Conservation (phyloP, 2,797 vertebrate species). For the Parauchenoglanis punctatus region DNA sequence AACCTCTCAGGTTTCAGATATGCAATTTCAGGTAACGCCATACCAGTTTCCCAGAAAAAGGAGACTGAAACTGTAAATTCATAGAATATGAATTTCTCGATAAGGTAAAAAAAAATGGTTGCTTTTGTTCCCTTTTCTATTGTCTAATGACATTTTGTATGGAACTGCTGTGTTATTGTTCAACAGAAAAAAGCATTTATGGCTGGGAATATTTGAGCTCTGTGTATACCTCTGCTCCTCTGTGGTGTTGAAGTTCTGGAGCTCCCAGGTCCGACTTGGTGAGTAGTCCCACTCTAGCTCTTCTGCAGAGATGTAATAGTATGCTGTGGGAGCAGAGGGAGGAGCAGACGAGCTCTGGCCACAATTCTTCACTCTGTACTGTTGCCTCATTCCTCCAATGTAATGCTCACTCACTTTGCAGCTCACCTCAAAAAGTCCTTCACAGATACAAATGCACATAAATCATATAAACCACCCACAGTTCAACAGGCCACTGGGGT, state of each 20-base stretch:
- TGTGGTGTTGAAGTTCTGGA: slow-evolving; percentile 75
- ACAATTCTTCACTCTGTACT: slow-evolving; percentile 81
- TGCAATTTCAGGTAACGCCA: background rate
- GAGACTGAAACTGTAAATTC: background rate
- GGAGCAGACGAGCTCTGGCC: slow-evolving; percentile 23
- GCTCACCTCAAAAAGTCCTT: slow-evolving; percentile 86
- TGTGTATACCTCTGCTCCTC: slow-evolving; percentile 73
- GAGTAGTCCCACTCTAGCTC: slow-evolving; percentile 95
- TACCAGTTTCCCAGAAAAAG: background rate
- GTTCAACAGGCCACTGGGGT: background rate
- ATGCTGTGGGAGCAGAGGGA: slow-evolving; percentile 61
- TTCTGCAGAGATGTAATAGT: slow-evolving; percentile 90
- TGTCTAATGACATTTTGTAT: background rate
- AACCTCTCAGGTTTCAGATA: background rate
- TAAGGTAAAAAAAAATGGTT: background rate
- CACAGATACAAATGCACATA: slow-evolving; percentile 9
- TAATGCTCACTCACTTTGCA: slow-evolving; percentile 89
- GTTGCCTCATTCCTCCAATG: slow-evolving; percentile 85
- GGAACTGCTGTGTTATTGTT: background rate
- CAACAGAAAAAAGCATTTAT: too few species aligned
- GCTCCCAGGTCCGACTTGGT: slow-evolving; percentile 81
- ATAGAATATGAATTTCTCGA: background rate
- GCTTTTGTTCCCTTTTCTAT: background rate
- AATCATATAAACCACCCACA: background rate
- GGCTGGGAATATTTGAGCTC: too few species aligned